These are phyloP conservation scores for Papilio elwesi DNA, from an alignment of 2,888 invertebrate species.

Conservation along the genomic window DNA sequence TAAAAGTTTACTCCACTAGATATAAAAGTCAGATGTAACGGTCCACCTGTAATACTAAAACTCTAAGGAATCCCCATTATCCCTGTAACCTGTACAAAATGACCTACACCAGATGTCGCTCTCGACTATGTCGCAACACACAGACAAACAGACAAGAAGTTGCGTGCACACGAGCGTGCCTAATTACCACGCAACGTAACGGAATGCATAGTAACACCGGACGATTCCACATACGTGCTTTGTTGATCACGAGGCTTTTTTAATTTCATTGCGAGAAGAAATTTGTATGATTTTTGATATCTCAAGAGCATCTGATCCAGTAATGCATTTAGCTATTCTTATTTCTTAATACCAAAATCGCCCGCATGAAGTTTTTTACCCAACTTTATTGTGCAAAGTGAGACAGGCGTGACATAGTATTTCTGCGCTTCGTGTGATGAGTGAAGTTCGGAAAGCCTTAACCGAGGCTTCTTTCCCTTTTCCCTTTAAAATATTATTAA, in stretches of 20 bases:
- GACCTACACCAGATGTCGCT: conserved; percentile 13
- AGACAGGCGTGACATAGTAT: no score
- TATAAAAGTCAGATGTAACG: no score
- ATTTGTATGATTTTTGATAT: conserved; percentile 8
- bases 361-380: no score
- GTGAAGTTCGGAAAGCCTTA: no score
- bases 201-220: conserved; percentile 24
- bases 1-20: no score
- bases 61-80: neutral
- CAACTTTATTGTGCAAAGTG: no score
- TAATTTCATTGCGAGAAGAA: conserved; percentile 8
- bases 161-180: conserved; percentile 17
- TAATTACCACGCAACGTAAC: conserved; percentile 34
- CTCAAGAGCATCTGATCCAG: neutral
- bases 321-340: no score
- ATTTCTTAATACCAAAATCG: no score
- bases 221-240: neutral
- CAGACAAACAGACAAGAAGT: neutral
- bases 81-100: neutral
- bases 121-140: conserved; percentile 21
- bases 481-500: no score
- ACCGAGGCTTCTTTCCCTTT: no score
- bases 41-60: no score
- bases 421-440: no score
- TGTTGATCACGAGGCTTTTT: neutral